Evolutionary conservation across 2,113 vertebrate genomes (phyloP), one percentile per base, ranked within the genome.

Genomic region (Puma concolor): DNA sequence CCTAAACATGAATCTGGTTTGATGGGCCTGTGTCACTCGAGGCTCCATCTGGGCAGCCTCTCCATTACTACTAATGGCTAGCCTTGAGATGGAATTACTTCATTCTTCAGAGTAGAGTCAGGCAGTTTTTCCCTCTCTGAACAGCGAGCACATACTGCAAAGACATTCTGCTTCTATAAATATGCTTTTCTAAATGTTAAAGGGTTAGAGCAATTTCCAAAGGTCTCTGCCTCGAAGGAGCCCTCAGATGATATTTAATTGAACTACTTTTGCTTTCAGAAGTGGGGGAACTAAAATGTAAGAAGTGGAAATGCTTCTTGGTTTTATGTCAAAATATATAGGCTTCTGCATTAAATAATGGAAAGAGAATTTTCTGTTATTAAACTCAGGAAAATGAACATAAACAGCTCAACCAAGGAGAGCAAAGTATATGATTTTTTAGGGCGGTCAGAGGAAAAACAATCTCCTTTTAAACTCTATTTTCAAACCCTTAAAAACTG

Each of bases 191-290:
- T 98, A 98, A 98, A 98, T 98, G 97, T 97, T 97, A 98, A 98
- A 98, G 91, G 97, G 97, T 97, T 97, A 97, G 97, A 98, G 97
- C 98, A 98, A 98, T 98, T 98, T 98, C 98, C 97, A 98, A 96
- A 98, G 98, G 98, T 98, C 96, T 98, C 92, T 94, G 91, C 90
- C 97, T 97, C 92, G 23, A 97, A 97, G 98, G 98, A 97, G 77
- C 71, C 38, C 84, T 97, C 95, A 44, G 69, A 94, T 97, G 98
- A 92, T 98, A 98, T 98, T 98, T 99, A 98, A 98, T 96, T 98
- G 95, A 98, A 98, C 74, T 94, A 96, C 72, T 94, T 98, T 98
- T 96, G 81, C 97, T 98, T 94, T 96, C 67, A 97, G 79, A 95
- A 95, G 82, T 91, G 66, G 96, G 97, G 97, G 97, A 97, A 98